Evolutionary conservation across 53 echinoderm and acorn worm genomes (phyloP).

Genomic region (Arbacia lixula): DNA sequence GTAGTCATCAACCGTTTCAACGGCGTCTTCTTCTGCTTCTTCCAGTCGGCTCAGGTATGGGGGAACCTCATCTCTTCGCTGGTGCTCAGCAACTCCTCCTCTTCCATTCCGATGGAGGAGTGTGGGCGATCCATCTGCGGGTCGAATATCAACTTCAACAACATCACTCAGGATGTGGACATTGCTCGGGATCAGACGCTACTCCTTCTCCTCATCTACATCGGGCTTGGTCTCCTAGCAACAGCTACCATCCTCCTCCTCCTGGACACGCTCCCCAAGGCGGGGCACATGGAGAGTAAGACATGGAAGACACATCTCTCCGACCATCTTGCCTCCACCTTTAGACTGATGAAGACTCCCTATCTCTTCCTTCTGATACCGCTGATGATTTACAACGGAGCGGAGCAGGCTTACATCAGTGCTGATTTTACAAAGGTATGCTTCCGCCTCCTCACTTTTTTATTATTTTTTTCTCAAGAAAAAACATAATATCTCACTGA

Average conservation of each 20-base stretch:
- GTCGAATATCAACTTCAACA: slow-evolving; percentile 13
- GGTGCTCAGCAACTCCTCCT: slow-evolving; percentile 32
- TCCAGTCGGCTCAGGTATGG: slow-evolving; percentile 80
- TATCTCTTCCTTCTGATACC: slow-evolving; percentile 48
- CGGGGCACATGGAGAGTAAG: neutral
- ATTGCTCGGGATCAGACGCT: neutral
- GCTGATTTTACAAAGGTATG: slow-evolving; percentile 58
- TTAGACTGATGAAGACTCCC: slow-evolving; percentile 32
- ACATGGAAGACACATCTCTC: slow-evolving; percentile 35
- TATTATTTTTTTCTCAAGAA: too few relatives aligned
- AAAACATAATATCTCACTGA: too few relatives aligned
- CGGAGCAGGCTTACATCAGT: slow-evolving; percentile 45
- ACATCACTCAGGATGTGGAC: neutral
- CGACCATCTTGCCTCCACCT: slow-evolving; percentile 16
- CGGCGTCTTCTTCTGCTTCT: slow-evolving; percentile 90
- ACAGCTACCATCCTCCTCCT: neutral
- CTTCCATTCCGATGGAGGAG: neutral
- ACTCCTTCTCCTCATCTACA: slow-evolving; percentile 46
- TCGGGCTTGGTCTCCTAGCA: slow-evolving; percentile 21
- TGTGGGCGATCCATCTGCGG: slow-evolving; percentile 43
- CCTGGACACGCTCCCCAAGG: slow-evolving; percentile 33
- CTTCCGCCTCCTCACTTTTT: neutral
- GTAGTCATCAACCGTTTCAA: slow-evolving; percentile 88
- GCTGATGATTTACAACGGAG: slow-evolving; percentile 49
- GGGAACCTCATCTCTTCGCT: slow-evolving; percentile 87